These are phyloP conservation scores for Meles meles DNA, from an alignment of 2,113 vertebrate genomes.

Conservation along the genomic window DNA sequence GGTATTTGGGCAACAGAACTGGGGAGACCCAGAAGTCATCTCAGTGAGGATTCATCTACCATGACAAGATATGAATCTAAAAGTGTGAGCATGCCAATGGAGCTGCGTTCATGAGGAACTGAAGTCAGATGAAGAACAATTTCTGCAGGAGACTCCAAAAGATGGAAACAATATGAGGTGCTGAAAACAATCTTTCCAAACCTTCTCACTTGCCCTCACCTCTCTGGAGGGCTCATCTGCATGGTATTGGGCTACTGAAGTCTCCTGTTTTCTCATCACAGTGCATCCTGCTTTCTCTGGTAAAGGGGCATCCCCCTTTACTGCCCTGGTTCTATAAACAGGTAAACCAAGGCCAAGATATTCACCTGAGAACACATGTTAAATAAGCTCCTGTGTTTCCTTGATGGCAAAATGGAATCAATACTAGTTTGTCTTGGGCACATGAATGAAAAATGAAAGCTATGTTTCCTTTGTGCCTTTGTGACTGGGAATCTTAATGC, in stretches of 20 bases:
- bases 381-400: neutral
- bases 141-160: neutral
- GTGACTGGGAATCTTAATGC: neutral
- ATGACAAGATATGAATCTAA: neutral
- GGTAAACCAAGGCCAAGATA: no score
- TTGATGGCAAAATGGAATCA: neutral
- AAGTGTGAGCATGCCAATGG: rapidly evolving
- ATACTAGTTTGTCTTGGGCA: neutral
- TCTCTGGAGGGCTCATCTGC: neutral
- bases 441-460: neutral
- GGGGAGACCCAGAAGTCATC: neutral
- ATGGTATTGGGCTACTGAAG: rapidly evolving
- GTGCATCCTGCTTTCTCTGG: neutral
- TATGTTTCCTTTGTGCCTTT: neutral
- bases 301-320: no score
- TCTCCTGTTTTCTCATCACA: neutral
- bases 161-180: neutral
- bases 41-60: neutral
- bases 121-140: no score
- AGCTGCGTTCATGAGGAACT: neutral
- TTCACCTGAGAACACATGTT: neutral
- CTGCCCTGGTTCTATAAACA: neutral
- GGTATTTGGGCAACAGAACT: rapidly evolving
- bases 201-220: no score
- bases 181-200: neutral